Base-by-base conservation (phyloP, 2,888 invertebrate genomes). In the Criorhina ranunculi region DNA sequence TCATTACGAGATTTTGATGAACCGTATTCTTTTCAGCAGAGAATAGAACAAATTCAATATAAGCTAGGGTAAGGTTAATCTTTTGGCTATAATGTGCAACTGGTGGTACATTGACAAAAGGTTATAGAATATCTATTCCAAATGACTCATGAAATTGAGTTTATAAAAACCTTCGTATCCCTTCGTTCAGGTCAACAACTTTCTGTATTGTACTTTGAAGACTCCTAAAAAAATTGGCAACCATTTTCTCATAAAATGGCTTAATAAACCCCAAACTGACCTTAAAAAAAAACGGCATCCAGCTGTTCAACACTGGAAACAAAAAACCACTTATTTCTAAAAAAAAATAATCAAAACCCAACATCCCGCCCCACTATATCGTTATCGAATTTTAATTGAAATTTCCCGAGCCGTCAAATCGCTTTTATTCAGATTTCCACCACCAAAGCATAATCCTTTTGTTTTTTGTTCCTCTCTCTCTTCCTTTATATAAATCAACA, bases 401-500 rank as follows among this genome's bases (percentile, higher is more conserved):
- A 64, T 57, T 55, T 46, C 37, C 64, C 29, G 37, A 59, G 33
- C 49, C 49, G 46, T 37, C 55, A 46, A 64, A 37, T 33, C 53
- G n/a, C 15, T 24, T 35, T 53, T 53, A 53, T 44, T 64, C 46
- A 40, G 31, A 46, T 40, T 57, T 55, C 24, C 15, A 5, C 1
- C 17, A 8, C 46, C 24, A 64, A 55, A 17, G 24, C 60, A 17
- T 46, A 72, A 31, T 60, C 40, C 51, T 19, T 42, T 24, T 11
- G 24, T 12, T 17, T 24, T 51, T 64, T 51, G 12, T 7, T 24
- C 3, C 11, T 2, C n/a, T n/a, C 12, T 19, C 5, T 55, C 12
- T 12, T 19, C 37, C 11, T 62, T 46, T n/a, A 7, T 37, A 12
- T 17, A 75, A 55, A 75, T 80, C 75, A 75, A 60, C 66, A 73